Conservation (phyloP, 1,140 invertebrate species). For the Phenacoccus solenopsis region DNA sequence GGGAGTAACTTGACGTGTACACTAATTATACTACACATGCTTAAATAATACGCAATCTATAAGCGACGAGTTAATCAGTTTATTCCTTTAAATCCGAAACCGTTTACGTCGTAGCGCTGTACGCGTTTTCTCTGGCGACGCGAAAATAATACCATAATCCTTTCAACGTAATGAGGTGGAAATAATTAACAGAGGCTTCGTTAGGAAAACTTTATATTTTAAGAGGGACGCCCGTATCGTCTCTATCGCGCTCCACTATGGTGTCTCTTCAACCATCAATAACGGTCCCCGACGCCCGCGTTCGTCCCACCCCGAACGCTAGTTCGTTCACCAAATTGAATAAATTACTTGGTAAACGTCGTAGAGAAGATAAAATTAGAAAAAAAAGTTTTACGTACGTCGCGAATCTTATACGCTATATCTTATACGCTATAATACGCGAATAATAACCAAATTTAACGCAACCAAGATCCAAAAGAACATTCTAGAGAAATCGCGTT, state of each 20-base stretch:
- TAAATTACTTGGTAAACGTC: neutral
- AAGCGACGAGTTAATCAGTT: neutral
- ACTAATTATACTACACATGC: neutral
- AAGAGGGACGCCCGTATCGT: neutral
- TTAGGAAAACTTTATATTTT: conserved; percentile 3
- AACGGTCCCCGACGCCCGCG: neutral
- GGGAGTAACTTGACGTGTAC: neutral
- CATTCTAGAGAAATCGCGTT: too few relatives aligned
- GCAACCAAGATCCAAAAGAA: too few relatives aligned
- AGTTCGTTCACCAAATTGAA: too few relatives aligned
- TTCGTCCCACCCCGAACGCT: neutral
- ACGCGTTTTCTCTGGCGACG: neutral
- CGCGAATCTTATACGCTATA: too few relatives aligned
- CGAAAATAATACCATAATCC: conserved; percentile 2
- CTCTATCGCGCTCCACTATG: neutral
- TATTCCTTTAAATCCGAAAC: conserved; percentile 2
- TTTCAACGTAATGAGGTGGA: conserved; percentile 1
- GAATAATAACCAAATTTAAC: too few relatives aligned
- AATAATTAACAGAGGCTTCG: neutral
- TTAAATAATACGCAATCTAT: neutral
- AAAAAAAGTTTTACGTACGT: too few relatives aligned
- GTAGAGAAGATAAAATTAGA: neutral
- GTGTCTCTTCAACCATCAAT: neutral
- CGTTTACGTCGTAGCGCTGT: neutral
- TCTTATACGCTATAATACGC: too few relatives aligned